Conservation (phyloP, 2,113 vertebrate species). For the Neotragus moschatus region DNA sequence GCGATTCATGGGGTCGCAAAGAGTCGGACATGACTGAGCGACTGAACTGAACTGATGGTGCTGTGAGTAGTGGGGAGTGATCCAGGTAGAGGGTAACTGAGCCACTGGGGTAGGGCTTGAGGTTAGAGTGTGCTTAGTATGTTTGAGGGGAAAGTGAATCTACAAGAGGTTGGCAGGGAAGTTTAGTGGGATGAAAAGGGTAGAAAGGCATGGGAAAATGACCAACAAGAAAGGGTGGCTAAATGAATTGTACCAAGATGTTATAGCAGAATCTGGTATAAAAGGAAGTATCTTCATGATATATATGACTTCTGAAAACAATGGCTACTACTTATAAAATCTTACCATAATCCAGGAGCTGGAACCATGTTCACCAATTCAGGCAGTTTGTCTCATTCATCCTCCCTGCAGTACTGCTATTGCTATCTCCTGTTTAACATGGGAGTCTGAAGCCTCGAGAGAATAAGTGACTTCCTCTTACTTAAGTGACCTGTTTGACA, state of each 20-base stretch:
- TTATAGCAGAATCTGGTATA: background rate
- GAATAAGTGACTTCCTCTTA: background rate
- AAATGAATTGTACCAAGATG: background rate
- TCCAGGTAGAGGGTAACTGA: background rate
- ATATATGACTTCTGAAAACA: background rate
- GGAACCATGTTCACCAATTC: background rate
- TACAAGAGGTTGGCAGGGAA: background rate
- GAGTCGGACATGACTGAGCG: too few relatives aligned
- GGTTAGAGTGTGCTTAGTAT: background rate
- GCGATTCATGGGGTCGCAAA: too few relatives aligned
- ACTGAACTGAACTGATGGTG: too few relatives aligned
- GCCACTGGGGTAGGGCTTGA: background rate
- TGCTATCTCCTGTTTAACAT: background rate
- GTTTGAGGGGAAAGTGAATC: background rate
- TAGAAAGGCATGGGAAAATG: background rate
- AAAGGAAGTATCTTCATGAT: background rate
- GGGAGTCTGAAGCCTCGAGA: background rate
- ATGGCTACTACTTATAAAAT: background rate
- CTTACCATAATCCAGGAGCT: background rate
- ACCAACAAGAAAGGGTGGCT: background rate
- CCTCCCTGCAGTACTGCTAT: too few relatives aligned
- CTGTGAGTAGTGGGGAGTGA: background rate
- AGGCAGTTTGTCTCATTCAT: rapidly evolving
- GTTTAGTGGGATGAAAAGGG: background rate
- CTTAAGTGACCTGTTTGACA: background rate